Conservation (phyloP, 2,888 invertebrate species). For the Epinotia ramella region DNA sequence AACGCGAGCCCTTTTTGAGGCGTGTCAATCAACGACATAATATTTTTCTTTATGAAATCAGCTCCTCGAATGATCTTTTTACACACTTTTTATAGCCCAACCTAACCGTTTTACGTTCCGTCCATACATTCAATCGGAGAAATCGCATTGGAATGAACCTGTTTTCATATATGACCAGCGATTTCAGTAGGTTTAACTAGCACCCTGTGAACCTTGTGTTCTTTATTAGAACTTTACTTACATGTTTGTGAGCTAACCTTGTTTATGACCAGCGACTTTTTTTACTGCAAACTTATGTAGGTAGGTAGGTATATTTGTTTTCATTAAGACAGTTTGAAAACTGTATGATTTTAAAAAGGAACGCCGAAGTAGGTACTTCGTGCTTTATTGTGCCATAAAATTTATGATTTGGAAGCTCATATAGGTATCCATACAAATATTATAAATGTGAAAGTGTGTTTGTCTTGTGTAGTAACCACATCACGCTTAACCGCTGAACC, state of each 20-base stretch:
- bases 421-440: no score
- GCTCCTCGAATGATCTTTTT: slow-evolving; percentile 7
- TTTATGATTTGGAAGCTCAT: no score
- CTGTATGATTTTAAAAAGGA: no score
- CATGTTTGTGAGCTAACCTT: background rate
- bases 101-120: slow-evolving; percentile 13
- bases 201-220: background rate
- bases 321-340: no score
- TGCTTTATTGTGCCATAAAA: no score
- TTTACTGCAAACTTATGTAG: background rate
- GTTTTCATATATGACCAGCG: slow-evolving; percentile 4
- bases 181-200: background rate
- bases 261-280: background rate
- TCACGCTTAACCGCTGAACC: no score
- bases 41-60: slow-evolving; percentile 8
- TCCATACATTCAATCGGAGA: slow-evolving; percentile 12
- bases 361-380: no score
- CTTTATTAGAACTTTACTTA: background rate
- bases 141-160: slow-evolving; percentile 10
- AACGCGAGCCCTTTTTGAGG: background rate
- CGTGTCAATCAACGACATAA: slow-evolving; percentile 20
- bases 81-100: slow-evolving; percentile 14
- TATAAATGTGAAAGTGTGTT: no score
- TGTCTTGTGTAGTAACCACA: no score
- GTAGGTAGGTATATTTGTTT: no score